Conservation (phyloP, 2,888 invertebrate genomes). For the Tethea ocularis region DNA sequence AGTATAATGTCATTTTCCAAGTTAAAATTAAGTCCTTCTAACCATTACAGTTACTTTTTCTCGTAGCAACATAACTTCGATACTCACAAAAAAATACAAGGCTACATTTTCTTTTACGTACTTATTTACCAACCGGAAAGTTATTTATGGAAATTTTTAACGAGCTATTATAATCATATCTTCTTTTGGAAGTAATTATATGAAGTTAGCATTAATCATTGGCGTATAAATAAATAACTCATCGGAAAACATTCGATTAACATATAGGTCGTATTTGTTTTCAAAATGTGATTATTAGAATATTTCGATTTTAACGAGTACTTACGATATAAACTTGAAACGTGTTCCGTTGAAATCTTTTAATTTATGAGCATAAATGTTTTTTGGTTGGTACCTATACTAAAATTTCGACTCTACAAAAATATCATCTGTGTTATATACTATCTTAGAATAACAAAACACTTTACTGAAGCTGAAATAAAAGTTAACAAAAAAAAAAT, state of each 20-base stretch:
- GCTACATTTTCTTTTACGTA: not conserved
- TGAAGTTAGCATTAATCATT: no score
- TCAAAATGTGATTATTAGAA: not conserved
- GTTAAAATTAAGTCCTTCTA: not conserved
- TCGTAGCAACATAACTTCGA: not conserved
- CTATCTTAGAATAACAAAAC: not conserved
- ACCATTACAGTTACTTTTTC: not conserved
- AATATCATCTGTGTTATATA: not conserved
- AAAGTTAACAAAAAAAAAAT: not conserved
- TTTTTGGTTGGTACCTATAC: not conserved
- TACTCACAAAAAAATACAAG: not conserved
- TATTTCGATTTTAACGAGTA: not conserved
- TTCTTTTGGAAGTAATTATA: not conserved
- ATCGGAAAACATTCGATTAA: not conserved
- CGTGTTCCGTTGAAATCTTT: not conserved
- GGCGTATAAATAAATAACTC: no score
- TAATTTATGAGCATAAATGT: not conserved
- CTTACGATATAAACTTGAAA: no score
- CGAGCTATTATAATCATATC: not conserved
- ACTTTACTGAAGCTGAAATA: not conserved
- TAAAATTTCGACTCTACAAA: not conserved
- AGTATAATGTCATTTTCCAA: not conserved
- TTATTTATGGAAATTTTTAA: not conserved
- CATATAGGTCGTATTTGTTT: not conserved
- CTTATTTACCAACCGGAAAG: not conserved